These are phyloP conservation scores for Corythornis madagascariensis DNA, from an alignment of 2,113 vertebrate genomes.

Conservation along the genomic window DNA sequence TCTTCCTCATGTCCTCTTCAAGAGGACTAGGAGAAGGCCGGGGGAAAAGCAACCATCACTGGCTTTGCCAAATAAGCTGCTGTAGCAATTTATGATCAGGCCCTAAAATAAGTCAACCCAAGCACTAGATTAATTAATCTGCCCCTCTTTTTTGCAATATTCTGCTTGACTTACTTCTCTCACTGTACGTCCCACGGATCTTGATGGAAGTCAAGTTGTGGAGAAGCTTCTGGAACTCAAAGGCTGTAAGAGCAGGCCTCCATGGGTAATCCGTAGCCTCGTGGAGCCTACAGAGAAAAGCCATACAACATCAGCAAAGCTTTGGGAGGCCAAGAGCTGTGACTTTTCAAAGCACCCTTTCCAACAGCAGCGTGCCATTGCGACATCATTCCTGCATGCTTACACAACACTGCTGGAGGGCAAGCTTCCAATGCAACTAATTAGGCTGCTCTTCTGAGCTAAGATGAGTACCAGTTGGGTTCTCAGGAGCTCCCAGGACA, in stretches of 20 bases:
- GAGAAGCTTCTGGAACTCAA: slow-evolving; percentile 95
- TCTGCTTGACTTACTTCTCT: slow-evolving; percentile 81
- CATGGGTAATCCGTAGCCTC: slow-evolving; percentile 91
- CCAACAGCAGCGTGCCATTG: neutral
- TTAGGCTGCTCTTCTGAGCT: neutral
- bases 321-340: neutral
- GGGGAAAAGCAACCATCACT: neutral
- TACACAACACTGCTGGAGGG: neutral
- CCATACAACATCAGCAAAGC: neutral
- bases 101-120: neutral
- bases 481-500: neutral
- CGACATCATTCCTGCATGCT: neutral
- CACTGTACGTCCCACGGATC: slow-evolving; percentile 94
- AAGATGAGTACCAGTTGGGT: neutral
- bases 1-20: neutral
- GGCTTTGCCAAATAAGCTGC: neutral
- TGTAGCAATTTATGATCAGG: neutral
- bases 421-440: neutral
- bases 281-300: slow-evolving; percentile 81
- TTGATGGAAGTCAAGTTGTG: slow-evolving; percentile 93
- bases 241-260: slow-evolving; percentile 85
- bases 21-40: neutral
- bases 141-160: rapidly evolving
- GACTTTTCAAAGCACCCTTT: neutral
- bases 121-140: neutral